These are phyloP conservation scores for Peromyscus polionotus DNA, from an alignment of 2,113 vertebrate genomes.

Conservation along the genomic window DNA sequence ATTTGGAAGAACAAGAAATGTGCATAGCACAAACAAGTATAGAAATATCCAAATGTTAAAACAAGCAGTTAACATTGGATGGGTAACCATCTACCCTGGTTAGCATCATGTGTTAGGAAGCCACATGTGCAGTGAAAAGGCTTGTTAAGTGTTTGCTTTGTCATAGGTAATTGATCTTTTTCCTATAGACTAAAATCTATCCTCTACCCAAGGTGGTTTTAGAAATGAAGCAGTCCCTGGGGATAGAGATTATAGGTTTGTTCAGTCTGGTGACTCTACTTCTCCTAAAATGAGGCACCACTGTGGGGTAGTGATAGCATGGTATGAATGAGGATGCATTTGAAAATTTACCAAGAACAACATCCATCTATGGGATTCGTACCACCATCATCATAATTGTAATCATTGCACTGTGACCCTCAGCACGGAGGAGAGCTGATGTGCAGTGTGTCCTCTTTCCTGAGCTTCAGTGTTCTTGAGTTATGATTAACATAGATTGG, in stretches of 20 bases:
- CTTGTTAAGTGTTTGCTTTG: not conserved
- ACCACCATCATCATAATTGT: not conserved
- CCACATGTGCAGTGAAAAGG: not conserved
- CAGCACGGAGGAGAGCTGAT: not conserved
- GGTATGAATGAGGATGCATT: not conserved
- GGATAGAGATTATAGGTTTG: not conserved
- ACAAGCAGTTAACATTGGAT: not conserved
- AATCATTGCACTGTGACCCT: not conserved
- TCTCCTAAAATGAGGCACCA: not conserved
- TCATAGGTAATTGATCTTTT: not conserved
- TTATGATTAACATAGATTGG: constrained; percentile 21
- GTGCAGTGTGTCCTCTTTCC: not conserved
- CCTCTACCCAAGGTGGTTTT: not conserved
- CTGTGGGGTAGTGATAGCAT: not conserved
- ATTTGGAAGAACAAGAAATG: not conserved
- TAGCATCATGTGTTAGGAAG: not conserved
- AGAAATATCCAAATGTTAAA: not conserved
- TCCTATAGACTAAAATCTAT: not conserved
- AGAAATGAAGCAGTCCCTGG: not conserved
- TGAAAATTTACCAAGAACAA: not conserved
- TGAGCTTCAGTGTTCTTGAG: not conserved
- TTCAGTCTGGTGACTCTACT: not conserved
- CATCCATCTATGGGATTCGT: not conserved
- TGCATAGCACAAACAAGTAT: not conserved
- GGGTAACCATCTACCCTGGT: not conserved